Evolutionary conservation across 2,888 invertebrate genomes (phyloP).

Genomic region (Heliconius charithonia): DNA sequence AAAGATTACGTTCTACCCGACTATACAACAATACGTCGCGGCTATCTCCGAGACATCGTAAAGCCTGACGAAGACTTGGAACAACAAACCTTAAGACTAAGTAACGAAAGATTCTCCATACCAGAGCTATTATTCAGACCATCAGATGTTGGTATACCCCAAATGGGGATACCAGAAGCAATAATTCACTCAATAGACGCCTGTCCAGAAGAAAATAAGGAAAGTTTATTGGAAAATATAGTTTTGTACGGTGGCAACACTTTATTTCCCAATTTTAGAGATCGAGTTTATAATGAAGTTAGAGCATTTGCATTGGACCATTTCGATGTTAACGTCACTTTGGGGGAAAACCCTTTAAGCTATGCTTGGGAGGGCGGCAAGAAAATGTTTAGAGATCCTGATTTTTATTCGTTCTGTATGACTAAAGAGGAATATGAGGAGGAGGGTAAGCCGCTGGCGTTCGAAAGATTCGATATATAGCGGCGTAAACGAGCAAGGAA

Average conservation of each 20-base stretch:
- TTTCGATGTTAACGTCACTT: slow-evolving; percentile 88
- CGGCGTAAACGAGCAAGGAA: slow-evolving; percentile 73
- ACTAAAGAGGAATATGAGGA: slow-evolving; percentile 95
- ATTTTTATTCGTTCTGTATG: slow-evolving; percentile 88
- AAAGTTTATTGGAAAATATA: slow-evolving; percentile 92
- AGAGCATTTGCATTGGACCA: slow-evolving; percentile 90
- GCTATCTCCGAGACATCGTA: slow-evolving; percentile 82
- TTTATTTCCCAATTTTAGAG: slow-evolving; percentile 92
- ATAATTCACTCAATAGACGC: slow-evolving; percentile 89
- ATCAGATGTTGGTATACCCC: slow-evolving; percentile 95
- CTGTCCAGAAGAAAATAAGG: slow-evolving; percentile 89
- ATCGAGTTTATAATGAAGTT: slow-evolving; percentile 87
- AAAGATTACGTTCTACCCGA: slow-evolving; percentile 98
- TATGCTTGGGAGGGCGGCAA: slow-evolving; percentile 96
- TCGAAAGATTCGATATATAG: slow-evolving; percentile 83
- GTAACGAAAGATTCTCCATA: slow-evolving; percentile 96
- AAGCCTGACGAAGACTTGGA: slow-evolving; percentile 79
- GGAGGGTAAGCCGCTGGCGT: slow-evolving; percentile 86
- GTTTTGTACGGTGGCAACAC: slow-evolving; percentile 92
- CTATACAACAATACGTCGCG: slow-evolving; percentile 94
- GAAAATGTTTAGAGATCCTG: slow-evolving; percentile 87
- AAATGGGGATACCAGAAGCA: slow-evolving; percentile 96
- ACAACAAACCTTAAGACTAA: slow-evolving; percentile 92
- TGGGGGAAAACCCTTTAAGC: slow-evolving; percentile 87
- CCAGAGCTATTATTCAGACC: slow-evolving; percentile 98